phyloP scores from a whole-genome alignment of 2,888 invertebrate genomes.

The Candidula unifasciata region DNA sequence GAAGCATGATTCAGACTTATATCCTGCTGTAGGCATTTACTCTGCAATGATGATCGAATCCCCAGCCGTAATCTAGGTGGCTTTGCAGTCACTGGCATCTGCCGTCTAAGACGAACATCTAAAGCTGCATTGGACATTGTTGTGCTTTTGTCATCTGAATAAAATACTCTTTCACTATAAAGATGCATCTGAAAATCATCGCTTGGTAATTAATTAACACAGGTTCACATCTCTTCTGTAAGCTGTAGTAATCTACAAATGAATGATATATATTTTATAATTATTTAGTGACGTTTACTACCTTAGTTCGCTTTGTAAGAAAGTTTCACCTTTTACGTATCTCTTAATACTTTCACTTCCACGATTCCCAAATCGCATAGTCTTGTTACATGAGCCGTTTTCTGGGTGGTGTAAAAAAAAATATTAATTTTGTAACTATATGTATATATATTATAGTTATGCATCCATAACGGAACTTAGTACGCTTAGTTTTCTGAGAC shows the following conservation, averaged over 20 bases:
- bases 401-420: no score
- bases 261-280: background rate
- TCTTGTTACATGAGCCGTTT: no score
- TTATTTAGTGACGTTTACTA: no score
- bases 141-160: constrained; percentile 28
- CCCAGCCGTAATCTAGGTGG: constrained; percentile 39
- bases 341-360: no score
- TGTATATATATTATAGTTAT: no score
- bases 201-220: background rate
- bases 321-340: no score
- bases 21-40: background rate
- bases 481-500: no score
- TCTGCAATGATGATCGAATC: constrained; percentile 1
- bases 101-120: constrained; percentile 46
- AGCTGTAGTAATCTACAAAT: background rate
- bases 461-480: no score
- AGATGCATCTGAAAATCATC: constrained; percentile 33
- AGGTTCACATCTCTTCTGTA: background rate
- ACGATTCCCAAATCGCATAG: no score
- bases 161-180: background rate
- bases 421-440: no score
- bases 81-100: constrained; percentile 38
- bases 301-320: no score
- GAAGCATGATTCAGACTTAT: background rate
- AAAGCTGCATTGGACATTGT: constrained; percentile 30